These are phyloP conservation scores for Triplophysa bombifrons DNA, from an alignment of 2,797 vertebrate species.

Conservation along the genomic window DNA sequence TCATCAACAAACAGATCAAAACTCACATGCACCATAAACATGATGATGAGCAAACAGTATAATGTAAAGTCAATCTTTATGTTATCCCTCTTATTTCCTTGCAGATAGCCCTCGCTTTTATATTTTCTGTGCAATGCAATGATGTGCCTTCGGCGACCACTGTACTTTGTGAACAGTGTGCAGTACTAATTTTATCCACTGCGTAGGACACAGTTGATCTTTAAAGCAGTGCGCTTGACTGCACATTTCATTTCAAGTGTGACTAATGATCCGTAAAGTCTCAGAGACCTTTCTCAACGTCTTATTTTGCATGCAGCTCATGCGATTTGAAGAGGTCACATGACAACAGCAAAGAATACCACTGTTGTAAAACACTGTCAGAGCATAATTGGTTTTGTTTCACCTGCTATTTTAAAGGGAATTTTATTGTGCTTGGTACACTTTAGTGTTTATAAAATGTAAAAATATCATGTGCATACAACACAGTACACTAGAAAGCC, in stretches of 20 bases:
- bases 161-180: not conserved
- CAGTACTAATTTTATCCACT: slow-evolving; percentile 2
- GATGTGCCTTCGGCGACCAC: not conserved
- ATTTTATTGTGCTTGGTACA: not conserved
- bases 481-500: not conserved
- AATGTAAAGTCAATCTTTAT: too few species aligned
- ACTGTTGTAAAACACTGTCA: not conserved
- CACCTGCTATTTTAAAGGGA: not conserved
- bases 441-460: not conserved
- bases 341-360: not conserved
- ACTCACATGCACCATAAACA: not conserved
- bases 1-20: slow-evolving; percentile 18
- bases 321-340: not conserved
- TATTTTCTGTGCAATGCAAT: not conserved
- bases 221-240: not conserved
- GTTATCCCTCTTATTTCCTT: too few species aligned
- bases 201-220: not conserved
- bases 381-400: not conserved
- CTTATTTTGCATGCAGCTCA: not conserved
- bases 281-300: not conserved
- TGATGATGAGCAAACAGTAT: not conserved
- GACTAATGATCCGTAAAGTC: not conserved
- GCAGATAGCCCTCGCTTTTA: not conserved
- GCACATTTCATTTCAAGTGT: not conserved
- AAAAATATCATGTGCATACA: not conserved